Evolutionary conservation across 2,888 invertebrate genomes (phyloP).

Genomic region (Melipona beecheii): DNA sequence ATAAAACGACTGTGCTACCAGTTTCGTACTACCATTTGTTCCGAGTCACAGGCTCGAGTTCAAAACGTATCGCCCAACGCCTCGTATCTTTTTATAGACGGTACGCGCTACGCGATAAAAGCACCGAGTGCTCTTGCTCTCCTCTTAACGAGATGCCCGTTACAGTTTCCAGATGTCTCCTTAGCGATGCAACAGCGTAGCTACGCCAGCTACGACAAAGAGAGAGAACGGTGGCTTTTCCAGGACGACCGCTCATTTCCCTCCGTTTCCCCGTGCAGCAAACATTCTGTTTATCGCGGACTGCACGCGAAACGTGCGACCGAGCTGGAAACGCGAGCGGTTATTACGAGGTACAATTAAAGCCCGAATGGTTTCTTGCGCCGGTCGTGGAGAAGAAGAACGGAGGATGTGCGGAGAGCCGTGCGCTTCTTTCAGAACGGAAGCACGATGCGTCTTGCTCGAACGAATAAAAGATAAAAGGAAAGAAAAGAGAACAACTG

Average conservation of each 20-base stretch:
- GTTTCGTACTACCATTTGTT: background rate
- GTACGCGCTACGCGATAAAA: conserved; percentile 30
- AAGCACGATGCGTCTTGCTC: background rate
- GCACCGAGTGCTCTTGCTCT: conserved; percentile 34
- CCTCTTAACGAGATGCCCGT: conserved; percentile 51
- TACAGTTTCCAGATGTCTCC: conserved; percentile 53
- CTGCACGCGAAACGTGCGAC: background rate
- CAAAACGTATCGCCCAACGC: conserved; percentile 2
- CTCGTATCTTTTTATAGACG: conserved; percentile 20
- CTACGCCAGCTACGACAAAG: conserved; percentile 19
- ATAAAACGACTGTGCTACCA: background rate
- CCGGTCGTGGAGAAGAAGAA: background rate
- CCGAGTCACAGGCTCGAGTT: background rate
- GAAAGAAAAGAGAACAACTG: too few relatives aligned
- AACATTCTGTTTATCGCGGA: conserved; percentile 26
- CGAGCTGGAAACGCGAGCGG: background rate
- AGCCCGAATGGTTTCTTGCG: background rate
- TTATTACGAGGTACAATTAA: conserved; percentile 18
- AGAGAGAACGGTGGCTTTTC: conserved; percentile 1
- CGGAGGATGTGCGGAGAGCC: background rate
- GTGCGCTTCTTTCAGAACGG: background rate
- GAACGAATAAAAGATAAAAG: background rate
- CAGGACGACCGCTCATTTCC: background rate
- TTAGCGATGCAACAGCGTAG: conserved; percentile 26
- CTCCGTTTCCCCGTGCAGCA: background rate